A percentile compares a stretch with the other conserved stretches of the same genome.
Conservation (phyloP, 2,113 vertebrate species). For the Pteruthius melanotis region DNA sequence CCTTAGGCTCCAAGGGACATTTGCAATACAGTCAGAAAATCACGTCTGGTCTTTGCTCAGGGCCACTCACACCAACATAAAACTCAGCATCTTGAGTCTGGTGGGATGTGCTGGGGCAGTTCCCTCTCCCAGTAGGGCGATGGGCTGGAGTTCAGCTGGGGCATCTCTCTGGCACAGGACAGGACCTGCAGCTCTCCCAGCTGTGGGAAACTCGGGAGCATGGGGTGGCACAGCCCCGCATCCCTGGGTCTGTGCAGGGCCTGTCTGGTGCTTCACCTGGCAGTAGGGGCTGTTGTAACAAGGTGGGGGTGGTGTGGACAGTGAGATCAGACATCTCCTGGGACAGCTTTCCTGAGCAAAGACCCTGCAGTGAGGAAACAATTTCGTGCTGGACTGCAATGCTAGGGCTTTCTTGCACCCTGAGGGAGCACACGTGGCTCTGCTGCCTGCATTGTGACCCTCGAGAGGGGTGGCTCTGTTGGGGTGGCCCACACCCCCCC, state of each 20-base stretch:
- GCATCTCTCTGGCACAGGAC: not conserved
- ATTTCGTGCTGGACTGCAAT: not conserved
- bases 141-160: not conserved
- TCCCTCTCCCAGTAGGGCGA: not conserved
- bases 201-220: not conserved
- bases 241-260: not conserved
- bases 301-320: not conserved
- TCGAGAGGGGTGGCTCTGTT: not conserved
- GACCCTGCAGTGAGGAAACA: not conserved
- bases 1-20: not conserved
- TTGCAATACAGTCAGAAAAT: not conserved
- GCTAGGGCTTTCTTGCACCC: not conserved
- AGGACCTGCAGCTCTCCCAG: not conserved
- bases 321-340: not conserved
- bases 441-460: not conserved
- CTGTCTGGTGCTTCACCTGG: not conserved
- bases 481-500: accelerated
- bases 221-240: not conserved
- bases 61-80: not conserved
- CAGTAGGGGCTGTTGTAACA: not conserved
- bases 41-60: not conserved
- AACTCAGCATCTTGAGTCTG: not conserved
- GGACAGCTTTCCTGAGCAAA: not conserved
- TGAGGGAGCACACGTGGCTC: not conserved
- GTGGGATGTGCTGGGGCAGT: not conserved